A percentile compares a stretch with the other conserved stretches of the same genome.
phyloP scores from a whole-genome alignment of 2,113 vertebrate genomes.

The Tenrec ecaudatus region DNA sequence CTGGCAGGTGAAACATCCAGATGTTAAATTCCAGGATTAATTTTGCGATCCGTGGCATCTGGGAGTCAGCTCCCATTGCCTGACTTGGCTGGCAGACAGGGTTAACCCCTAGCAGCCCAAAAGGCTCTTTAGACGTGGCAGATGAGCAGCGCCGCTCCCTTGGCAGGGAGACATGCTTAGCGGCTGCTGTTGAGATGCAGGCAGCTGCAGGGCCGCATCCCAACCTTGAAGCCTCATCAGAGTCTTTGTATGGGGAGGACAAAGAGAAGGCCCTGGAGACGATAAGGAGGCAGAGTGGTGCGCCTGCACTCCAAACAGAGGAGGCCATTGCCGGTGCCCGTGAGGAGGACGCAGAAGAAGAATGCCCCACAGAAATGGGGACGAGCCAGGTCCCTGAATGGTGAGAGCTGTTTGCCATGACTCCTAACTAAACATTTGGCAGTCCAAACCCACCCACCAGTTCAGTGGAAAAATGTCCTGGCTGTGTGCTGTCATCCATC shows the following conservation, averaged over 20 bases:
- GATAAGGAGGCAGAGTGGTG: not conserved
- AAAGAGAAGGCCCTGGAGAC: constrained; percentile 18
- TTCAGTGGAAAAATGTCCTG: not conserved
- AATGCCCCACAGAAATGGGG: not conserved
- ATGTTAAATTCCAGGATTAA: constrained; percentile 90
- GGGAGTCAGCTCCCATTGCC: constrained; percentile 82
- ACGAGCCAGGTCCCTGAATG: not conserved
- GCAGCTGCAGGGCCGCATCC: constrained; percentile 78
- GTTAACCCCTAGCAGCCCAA: constrained; percentile 82
- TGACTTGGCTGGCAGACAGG: constrained; percentile 76
- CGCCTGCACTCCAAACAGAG: not conserved
- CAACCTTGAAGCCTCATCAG: constrained; percentile 66
- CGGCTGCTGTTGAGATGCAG: constrained; percentile 69
- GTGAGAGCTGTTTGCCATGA: not conserved
- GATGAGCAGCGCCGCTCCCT: constrained; percentile 70
- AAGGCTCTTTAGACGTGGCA: constrained; percentile 73
- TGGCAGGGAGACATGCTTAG: constrained; percentile 72
- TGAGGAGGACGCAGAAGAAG: not conserved
- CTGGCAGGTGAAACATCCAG: constrained; percentile 89
- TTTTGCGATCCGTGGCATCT: constrained; percentile 84
- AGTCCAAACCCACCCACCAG: not conserved
- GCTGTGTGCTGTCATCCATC: not conserved
- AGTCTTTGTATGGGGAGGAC: not conserved
- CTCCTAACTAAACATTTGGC: not conserved
- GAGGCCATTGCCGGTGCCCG: not conserved